A percentile compares a stretch with the other conserved stretches of the same genome.
Evolutionary conservation across 2,888 invertebrate species (phyloP).

Genomic region (Ormyrus pomaceus): DNA sequence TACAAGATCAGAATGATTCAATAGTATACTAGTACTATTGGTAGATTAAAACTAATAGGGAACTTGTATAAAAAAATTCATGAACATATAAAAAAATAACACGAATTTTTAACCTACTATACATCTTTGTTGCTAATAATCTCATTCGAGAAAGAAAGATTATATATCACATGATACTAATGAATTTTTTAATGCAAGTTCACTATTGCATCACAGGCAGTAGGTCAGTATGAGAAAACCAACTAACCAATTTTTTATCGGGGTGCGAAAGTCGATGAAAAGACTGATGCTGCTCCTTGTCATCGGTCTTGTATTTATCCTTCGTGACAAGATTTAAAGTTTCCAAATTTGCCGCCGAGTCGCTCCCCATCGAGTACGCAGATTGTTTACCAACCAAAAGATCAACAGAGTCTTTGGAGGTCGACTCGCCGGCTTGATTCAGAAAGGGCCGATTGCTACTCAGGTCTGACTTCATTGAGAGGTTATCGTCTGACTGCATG

Average conservation of each 20-base stretch:
- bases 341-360: slow-evolving; percentile 64
- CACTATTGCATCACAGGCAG: background rate
- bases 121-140: background rate
- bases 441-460: slow-evolving; percentile 44
- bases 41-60: no score
- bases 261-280: slow-evolving; percentile 51
- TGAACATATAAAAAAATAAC: no score
- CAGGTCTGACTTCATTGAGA: slow-evolving; percentile 46
- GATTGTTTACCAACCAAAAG: slow-evolving; percentile 51
- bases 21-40: no score
- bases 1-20: no score
- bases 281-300: slow-evolving; percentile 61
- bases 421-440: slow-evolving; percentile 53
- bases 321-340: slow-evolving; percentile 76
- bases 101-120: background rate
- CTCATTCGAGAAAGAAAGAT: no score
- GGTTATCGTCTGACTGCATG: slow-evolving; percentile 64
- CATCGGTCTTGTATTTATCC: slow-evolving; percentile 70
- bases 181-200: no score
- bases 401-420: slow-evolving; percentile 60
- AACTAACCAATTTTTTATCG: slow-evolving; percentile 53
- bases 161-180: no score
- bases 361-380: slow-evolving; percentile 36
- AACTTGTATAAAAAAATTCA: no score
- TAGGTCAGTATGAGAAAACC: background rate